Evolutionary conservation across 2,888 invertebrate species (phyloP), one percentile per base, ranked within the genome.

Genomic region (Hirudinaria manillensis): DNA sequence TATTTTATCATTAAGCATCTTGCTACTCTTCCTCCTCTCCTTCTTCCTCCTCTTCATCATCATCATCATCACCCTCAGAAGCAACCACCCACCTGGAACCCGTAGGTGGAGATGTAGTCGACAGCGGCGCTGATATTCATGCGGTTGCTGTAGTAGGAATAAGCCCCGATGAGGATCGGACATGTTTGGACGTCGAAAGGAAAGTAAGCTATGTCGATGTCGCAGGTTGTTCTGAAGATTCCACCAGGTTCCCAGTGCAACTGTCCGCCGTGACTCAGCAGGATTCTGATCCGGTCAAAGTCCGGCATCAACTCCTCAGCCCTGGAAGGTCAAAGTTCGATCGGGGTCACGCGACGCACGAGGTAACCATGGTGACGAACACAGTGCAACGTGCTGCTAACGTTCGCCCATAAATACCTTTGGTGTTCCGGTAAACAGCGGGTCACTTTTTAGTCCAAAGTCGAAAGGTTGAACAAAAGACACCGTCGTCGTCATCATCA

Each of bases 161-260:
- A 78, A 13, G 78, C 77, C 1, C 78, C 78, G 38, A 78, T 77
- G 27, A 75, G 27, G n/a, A 78, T 51, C 1, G 72, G 72, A 65
- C 78, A 78, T 19, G 51, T 38, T 75, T 77, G 78, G 0, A 65
- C 75, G 72, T 78, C 78, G 66, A 78, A 78, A 7, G 78, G 78
- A 27, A 78, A 78, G 76, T 70, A 78, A 10, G 75, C 68, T 45
- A 78, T 78, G 74, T 78, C 77, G 24, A 78, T 78, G 73, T 78
- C 78, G 29, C 78, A 78, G 0, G 78, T 78, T 2, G 78, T 78
- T 2, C 75, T 66, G 72, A 78, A 78, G 65, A 78, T 78, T 7
- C 78, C 78, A 13, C 78, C 78, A 53, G 78, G 78, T 71, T 78
- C 78, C 78, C 78, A 78, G 74, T 78, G 78, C 61, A 78, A 61